Conservation (phyloP, 1,140 invertebrate species). For the Polypedilum vanderplanki region DNA sequence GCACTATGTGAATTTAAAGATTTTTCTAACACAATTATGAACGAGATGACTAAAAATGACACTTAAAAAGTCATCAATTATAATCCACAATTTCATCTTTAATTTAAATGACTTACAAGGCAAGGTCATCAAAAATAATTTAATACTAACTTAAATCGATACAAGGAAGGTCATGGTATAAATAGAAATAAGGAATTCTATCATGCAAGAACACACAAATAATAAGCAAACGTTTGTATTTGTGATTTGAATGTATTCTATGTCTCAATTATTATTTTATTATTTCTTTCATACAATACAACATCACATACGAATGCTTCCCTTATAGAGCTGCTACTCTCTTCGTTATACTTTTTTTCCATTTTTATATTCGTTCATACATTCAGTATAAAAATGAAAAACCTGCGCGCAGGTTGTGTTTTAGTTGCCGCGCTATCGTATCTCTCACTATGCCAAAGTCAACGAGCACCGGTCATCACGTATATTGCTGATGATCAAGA, state of each 20-base stretch:
- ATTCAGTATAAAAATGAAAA: slow-evolving; percentile 1
- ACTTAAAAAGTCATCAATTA: not conserved
- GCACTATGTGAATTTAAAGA: not conserved
- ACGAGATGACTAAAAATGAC: not conserved
- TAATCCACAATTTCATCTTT: not conserved
- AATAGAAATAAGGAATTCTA: not conserved
- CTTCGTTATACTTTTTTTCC: not conserved
- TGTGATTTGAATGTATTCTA: not conserved
- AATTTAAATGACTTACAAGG: too few relatives aligned
- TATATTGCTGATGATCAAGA: slow-evolving; percentile 10
- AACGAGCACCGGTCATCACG: not conserved
- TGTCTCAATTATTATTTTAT: too few relatives aligned
- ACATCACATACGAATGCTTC: not conserved
- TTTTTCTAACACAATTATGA: not conserved
- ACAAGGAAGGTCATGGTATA: not conserved
- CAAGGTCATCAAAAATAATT: not conserved
- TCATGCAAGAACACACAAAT: not conserved
- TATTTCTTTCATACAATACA: not conserved
- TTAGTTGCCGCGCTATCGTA: not conserved
- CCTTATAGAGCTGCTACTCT: too few relatives aligned
- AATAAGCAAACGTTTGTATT: not conserved
- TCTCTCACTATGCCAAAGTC: not conserved
- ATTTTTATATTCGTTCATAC: not conserved
- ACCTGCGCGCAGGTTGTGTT: slow-evolving; percentile 26
- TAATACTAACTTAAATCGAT: not conserved